These are phyloP conservation scores for Piscicola geometra DNA, from an alignment of 2,888 invertebrate genomes.

Conservation along the genomic window DNA sequence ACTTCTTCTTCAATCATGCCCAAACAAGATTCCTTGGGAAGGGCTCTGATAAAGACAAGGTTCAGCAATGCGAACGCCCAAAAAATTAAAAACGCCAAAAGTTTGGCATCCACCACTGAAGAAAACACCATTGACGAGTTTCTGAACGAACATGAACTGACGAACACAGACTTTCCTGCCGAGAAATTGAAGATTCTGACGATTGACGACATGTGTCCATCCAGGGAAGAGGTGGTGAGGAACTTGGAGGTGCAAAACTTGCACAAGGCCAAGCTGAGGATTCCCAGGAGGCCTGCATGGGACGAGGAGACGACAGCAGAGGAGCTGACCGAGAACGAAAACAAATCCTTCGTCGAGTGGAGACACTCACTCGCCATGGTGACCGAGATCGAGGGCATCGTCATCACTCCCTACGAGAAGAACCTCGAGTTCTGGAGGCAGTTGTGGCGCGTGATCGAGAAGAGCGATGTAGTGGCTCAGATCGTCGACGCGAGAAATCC, in stretches of 20 bases:
- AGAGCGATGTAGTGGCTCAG: slow-evolving; percentile 83
- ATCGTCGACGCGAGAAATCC: slow-evolving; percentile 96
- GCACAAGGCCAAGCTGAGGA: slow-evolving; percentile 64
- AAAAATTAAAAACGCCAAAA: slow-evolving; percentile 63
- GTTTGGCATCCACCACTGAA: slow-evolving; percentile 80
- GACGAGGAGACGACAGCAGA: slow-evolving; percentile 69
- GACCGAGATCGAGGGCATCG: slow-evolving; percentile 65
- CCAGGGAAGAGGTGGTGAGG: slow-evolving; percentile 61
- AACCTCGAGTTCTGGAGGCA: slow-evolving; percentile 98
- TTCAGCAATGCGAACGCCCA: slow-evolving; percentile 71
- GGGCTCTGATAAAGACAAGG: slow-evolving; percentile 27
- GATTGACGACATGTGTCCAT: slow-evolving; percentile 61
- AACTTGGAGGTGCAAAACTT: slow-evolving; percentile 49
- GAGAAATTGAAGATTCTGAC: slow-evolving; percentile 73
- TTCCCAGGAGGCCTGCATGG: slow-evolving; percentile 85
- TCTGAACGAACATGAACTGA: slow-evolving; percentile 85
- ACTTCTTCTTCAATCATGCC: background rate
- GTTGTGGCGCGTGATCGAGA: slow-evolving; percentile 95
- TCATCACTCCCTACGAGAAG: slow-evolving; percentile 92
- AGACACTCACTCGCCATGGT: slow-evolving; percentile 69
- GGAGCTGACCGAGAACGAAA: slow-evolving; percentile 74
- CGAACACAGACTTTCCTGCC: slow-evolving; percentile 80
- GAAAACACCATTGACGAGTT: slow-evolving; percentile 95
- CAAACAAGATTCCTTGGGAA: slow-evolving; percentile 18
- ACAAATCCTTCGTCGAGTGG: slow-evolving; percentile 83